Base-by-base conservation (phyloP, 2,888 invertebrate genomes). In the Aphidius colemani region DNA sequence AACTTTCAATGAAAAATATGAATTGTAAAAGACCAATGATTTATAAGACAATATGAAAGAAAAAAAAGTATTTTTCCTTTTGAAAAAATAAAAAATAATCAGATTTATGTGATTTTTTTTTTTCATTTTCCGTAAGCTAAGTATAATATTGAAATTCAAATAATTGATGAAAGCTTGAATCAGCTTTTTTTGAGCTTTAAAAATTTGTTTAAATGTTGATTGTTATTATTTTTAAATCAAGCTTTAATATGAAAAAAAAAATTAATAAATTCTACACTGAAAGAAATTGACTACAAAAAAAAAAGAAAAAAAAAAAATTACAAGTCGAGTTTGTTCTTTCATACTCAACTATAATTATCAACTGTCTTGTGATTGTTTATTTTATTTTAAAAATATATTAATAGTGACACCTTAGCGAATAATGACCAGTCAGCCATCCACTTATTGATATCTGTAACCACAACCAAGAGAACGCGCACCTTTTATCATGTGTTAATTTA, bases 381-480 rank as follows among this genome's bases (percentile, higher is more conserved):
- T 53, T 61, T 40, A 46, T 41, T 51, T 64, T 60, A 59, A 41
- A 3, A 50, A 43, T 49, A 39, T 43, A 53, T 13, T 9, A 45
- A 61, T 45, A 30, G 11, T 97, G 95, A 89, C 96, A 97, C 84
- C 91, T 91, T 86, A 92, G 90, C 87, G 91, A 95, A 90, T 97
- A 97, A 84, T 93, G 93, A 83, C 94, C 94, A 83, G 93, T 92
- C 86, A 95, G 89, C 96, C 96, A 97, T 84, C 96, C 96, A 82
- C 91, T 89, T 86, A 90, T 87, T 84, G 89, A 90, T 86, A 94
- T 91, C 94, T 95, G 91, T 85, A 90, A 90, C 78, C 81, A 82
- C 76, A 80, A 81, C 78, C 81, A 79, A 75, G 77, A 75, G 76
- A 70, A 72, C 75, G 75, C 77, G 78, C 75, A 75, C 70, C 71